Evolutionary conservation across 2,113 vertebrate genomes (phyloP), one percentile per base, ranked within the genome.

Genomic region (Capricornis sumatraensis): DNA sequence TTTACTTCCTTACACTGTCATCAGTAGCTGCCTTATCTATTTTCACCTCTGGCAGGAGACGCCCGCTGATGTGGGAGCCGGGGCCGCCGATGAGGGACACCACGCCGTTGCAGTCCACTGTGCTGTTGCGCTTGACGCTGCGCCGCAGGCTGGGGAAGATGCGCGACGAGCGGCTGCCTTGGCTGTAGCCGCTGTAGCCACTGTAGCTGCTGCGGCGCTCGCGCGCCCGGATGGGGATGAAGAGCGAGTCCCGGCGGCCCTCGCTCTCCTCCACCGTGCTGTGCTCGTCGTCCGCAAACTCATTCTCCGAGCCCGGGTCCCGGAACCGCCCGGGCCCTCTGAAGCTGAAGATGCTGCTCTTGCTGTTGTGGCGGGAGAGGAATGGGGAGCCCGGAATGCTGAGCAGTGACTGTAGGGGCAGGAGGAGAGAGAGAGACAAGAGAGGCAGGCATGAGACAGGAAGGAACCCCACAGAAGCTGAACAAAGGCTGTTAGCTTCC

Each of bases 1-100:
- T 98, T 98, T 98, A 98, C 99, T 98, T 99, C 99, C 99, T 99
- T 99, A 99, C 99, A 98, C 99, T 99, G 98, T 99, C 99, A 58
- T 98, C 98, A 97, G 99, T 98, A 99, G 99, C 99, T 99, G 99
- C 99, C 99, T 99, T 99, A 99, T 99, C 99, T 99, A 99, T 99
- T 99, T 99, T 99, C 99, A 99, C 99, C 99, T 99, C 99, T 98
- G 99, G 99, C 99, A 99, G 99, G 98, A 99, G 99, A 88, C 99
- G 99, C 95, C 99, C 99, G 5, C 99, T 99, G 98, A 99, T 98
- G 98, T 98, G 99, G 82, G 99, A 98, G 17, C 98, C 99, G 0
- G 99, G 99, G 8, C 99, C 99, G 1, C 99, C 99, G 97, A 99
- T 99, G 98, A 99, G 99, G 43, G 99, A 99, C 98, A 99, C 99